phyloP scores from a whole-genome alignment of 2,888 invertebrate species.

The Leucophora obtusa region DNA sequence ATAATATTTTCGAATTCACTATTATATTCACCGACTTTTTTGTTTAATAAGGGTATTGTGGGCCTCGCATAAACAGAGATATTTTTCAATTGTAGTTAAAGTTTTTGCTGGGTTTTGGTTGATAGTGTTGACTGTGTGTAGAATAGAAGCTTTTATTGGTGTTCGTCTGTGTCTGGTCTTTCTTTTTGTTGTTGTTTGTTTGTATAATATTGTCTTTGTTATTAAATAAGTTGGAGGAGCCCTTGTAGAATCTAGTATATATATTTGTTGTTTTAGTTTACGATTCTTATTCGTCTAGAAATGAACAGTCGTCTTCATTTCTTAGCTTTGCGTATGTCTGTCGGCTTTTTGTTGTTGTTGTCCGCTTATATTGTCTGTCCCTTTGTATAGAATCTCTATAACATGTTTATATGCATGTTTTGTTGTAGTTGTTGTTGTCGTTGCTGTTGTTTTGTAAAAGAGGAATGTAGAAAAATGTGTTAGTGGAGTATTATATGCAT shows the following conservation, averaged over 20 bases:
- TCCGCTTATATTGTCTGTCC: constrained; percentile 10
- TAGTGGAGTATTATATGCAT: constrained; percentile 78
- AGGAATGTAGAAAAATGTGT: constrained; percentile 79
- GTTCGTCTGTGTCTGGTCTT: constrained; percentile 48
- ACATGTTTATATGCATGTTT: constrained; percentile 4
- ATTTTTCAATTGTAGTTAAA: no score
- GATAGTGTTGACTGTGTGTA: background rate
- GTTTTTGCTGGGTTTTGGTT: background rate
- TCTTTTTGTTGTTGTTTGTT: background rate
- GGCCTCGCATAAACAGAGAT: no score
- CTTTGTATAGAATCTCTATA: background rate
- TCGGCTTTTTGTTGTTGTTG: background rate
- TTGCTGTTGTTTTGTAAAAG: constrained; percentile 64
- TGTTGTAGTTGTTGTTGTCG: constrained; percentile 35
- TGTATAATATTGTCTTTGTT: background rate
- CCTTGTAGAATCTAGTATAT: constrained; percentile 55
- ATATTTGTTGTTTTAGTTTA: background rate
- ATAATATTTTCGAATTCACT: no score
- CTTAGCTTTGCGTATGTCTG: background rate
- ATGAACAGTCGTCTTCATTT: background rate
- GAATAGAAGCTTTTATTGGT: background rate
- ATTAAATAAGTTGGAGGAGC: constrained; percentile 32
- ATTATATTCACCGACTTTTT: no score
- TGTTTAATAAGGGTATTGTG: no score
- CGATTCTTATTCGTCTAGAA: constrained; percentile 2